Evolutionary conservation across 2,113 vertebrate genomes (phyloP).

Genomic region (Spilogale gracilis): DNA sequence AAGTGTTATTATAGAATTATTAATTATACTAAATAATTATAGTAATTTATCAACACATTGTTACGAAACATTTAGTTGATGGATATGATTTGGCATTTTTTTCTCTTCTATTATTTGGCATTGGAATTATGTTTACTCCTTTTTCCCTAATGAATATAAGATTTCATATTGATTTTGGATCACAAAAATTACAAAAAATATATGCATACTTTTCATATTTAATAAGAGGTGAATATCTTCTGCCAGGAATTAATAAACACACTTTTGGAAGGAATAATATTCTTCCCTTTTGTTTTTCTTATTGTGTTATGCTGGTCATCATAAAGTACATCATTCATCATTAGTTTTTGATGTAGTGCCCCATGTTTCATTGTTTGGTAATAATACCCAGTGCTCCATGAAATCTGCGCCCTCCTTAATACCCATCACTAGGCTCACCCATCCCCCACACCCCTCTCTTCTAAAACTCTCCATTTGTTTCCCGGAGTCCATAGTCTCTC

Average conservation of each 20-base stretch:
- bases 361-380: no score
- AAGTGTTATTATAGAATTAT: constrained; percentile 1
- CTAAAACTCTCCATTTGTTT: no score
- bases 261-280: background rate
- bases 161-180: background rate
- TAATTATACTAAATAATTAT: constrained; percentile 17
- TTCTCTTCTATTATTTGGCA: background rate
- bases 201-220: background rate
- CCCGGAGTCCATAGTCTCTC: no score
- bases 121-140: background rate
- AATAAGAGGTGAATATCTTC: background rate
- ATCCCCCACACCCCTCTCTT: no score
- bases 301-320: no score
- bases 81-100: background rate
- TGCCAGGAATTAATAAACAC: constrained; percentile 21
- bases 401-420: no score
- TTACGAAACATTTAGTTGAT: constrained; percentile 48
- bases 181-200: constrained; percentile 45
- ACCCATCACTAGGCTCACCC: no score
- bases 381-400: no score
- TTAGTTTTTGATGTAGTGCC: no score
- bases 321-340: no score
- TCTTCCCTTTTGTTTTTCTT: background rate
- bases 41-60: constrained; percentile 30
- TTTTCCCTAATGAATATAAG: background rate